Percentiles rank a stretch among this genome's conserved stretches.
These are phyloP conservation scores for Diarsia dahlii DNA, from an alignment of 2,888 invertebrate genomes.

Conservation along the genomic window DNA sequence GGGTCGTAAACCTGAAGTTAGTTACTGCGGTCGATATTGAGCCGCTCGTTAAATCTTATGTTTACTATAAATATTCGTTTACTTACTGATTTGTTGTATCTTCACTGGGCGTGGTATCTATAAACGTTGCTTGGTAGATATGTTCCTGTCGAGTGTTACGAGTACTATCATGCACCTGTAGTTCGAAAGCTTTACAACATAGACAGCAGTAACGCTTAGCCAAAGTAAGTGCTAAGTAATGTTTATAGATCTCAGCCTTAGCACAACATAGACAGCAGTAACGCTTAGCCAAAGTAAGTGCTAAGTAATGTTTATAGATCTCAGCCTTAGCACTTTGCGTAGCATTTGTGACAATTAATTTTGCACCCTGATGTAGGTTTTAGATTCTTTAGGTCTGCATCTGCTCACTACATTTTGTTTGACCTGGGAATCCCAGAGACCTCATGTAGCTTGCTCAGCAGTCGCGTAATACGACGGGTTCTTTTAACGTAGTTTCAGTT, in stretches of 20 bases:
- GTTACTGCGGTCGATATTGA: slow-evolving; percentile 39
- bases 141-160: too few species aligned
- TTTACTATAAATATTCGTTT: slow-evolving; percentile 47
- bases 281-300: background rate
- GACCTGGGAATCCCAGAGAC: too few species aligned
- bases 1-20: slow-evolving; percentile 39
- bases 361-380: background rate
- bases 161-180: background rate
- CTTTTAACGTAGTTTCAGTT: too few species aligned
- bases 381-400: background rate
- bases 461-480: background rate
- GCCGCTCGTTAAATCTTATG: slow-evolving; percentile 47
- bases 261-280: background rate
- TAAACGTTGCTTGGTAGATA: too few species aligned
- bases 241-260: background rate
- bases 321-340: background rate
- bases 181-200: background rate
- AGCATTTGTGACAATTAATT: too few species aligned
- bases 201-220: background rate
- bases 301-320: background rate
- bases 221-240: background rate
- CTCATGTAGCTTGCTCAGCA: too few species aligned
- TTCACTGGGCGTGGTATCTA: background rate
- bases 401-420: background rate
- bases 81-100: slow-evolving; percentile 21